phyloP scores from a whole-genome alignment of 1,140 invertebrate genomes.

The Reticulitermes speratus region DNA sequence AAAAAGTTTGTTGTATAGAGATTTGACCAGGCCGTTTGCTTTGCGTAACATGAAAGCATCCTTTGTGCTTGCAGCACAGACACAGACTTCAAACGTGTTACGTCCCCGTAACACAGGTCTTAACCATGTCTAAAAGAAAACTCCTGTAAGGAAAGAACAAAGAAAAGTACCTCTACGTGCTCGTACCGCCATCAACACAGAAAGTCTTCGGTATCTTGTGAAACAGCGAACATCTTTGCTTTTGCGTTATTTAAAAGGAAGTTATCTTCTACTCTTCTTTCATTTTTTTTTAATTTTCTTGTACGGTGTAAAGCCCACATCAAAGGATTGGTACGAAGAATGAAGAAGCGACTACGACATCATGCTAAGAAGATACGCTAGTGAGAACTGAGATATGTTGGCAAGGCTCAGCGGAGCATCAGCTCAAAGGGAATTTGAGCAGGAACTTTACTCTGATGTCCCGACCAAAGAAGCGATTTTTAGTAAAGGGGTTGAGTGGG shows the following conservation, averaged over 20 bases:
- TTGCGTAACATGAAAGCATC: slow-evolving; percentile 8
- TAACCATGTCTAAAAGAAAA: background rate
- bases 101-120: background rate
- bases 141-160: background rate
- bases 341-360: slow-evolving; percentile 15
- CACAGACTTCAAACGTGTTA: background rate
- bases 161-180: background rate
- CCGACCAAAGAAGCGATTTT: background rate
- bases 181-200: background rate
- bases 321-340: slow-evolving; percentile 14
- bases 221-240: slow-evolving; percentile 11
- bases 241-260: slow-evolving; percentile 13
- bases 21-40: background rate
- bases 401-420: slow-evolving; percentile 5
- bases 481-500: background rate
- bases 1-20: background rate
- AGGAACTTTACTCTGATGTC: background rate
- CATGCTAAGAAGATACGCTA: slow-evolving; percentile 19
- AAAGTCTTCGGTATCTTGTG: background rate
- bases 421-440: slow-evolving; percentile 25
- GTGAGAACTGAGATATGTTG: background rate
- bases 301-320: slow-evolving; percentile 25
- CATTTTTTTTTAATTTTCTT: slow-evolving; percentile 21
- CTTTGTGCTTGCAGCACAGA: background rate
- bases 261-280: slow-evolving; percentile 22